Conservation (phyloP, 2,888 invertebrate species). For the Eupithecia tripunctaria region DNA sequence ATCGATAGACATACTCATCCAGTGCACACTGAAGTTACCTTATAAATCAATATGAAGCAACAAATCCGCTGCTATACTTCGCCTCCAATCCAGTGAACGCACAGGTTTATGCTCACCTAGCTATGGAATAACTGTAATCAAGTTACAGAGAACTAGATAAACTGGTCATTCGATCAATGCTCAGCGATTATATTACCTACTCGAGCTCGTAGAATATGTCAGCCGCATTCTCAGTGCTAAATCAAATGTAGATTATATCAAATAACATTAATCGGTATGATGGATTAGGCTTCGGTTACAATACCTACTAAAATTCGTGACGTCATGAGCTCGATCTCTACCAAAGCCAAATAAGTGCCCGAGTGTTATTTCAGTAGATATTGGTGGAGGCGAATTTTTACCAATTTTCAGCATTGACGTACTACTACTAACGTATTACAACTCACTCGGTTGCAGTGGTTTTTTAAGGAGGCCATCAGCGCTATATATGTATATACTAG, state of each 20-base stretch:
- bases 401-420: too few species aligned
- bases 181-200: slow-evolving; percentile 49
- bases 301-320: not conserved
- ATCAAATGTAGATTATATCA: slow-evolving; percentile 32
- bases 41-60: too few species aligned
- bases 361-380: not conserved
- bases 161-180: slow-evolving; percentile 51
- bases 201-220: slow-evolving; percentile 30
- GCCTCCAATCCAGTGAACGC: too few species aligned
- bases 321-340: not conserved
- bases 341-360: not conserved
- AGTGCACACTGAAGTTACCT: too few species aligned
- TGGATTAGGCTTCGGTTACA: slow-evolving; percentile 14
- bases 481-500: too few species aligned
- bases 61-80: not conserved
- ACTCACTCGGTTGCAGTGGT: too few species aligned
- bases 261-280: slow-evolving; percentile 23
- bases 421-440: too few species aligned
- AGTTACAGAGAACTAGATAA: slow-evolving; percentile 2
- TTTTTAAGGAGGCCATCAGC: too few species aligned
- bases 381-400: not conserved
- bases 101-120: not conserved
- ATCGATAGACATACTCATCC: too few species aligned
- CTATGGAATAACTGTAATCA: not conserved
- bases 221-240: slow-evolving; percentile 31